Base-by-base conservation (phyloP, 2,888 invertebrate genomes). In the Ephialtes manifestator region DNA sequence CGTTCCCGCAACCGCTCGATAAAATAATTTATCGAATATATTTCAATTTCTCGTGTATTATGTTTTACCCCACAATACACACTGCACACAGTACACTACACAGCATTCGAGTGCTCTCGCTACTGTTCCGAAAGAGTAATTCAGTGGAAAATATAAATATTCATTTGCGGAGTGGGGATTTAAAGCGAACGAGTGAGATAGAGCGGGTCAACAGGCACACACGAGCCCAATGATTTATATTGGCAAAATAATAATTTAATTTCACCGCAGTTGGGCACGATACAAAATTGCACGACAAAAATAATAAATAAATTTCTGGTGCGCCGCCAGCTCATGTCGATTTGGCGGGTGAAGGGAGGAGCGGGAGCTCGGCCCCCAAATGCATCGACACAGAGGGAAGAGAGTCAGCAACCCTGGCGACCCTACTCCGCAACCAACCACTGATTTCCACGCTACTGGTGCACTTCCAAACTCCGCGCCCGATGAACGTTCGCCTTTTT, bases 111-210 rank as follows among this genome's bases (percentile, higher is more conserved):
- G 65, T 39, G 18, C 75, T 72, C 82, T 81, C 83, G 83, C 85
- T 75, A 85, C 91, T 90, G 90, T 89, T 90, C 90, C 92, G 91
- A 93, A 93, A 93, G 93, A 93, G 93, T 93, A 93, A 94, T 94
- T 94, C 94, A 93, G 93, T 93, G 93, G 93, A 93, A 94, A 94
- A 92, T 94, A 94, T 94, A 94, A 94, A 94, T 94, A 94, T 94
- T 94, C 94, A 94, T 94, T 93, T 93, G 93, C 88, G 87, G 87
- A 82, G 81, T 75, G 88, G 88, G 81, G 89, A 91, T 91, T 92
- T 90, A 90, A 91, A 91, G 83, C 84, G 86, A 63, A 78, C 71
- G 83, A 68, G 58, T 77, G 68, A 78, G 81, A 81, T 75, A 78
- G 70, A 70, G 75, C 72, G 84, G 74, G 78, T 79, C 77, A 86